Evolutionary conservation across 2,888 invertebrate genomes (phyloP).

Genomic region (Drosophila flavopinicola): DNA sequence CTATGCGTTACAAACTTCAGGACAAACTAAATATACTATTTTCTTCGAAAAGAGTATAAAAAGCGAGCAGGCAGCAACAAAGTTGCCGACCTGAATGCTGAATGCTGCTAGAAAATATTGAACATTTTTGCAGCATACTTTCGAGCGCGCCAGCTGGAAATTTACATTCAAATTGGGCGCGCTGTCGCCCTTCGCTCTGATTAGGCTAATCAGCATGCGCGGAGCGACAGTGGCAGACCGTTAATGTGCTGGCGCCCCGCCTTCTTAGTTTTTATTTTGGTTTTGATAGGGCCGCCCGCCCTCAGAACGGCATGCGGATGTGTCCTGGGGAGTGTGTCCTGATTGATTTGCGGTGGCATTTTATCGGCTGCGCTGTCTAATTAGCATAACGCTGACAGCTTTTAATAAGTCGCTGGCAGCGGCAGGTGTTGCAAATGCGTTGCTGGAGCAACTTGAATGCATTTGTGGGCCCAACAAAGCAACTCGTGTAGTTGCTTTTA

Average conservation of each 20-base stretch:
- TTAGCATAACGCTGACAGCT: slow-evolving; percentile 68
- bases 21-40: too few relatives aligned
- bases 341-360: slow-evolving; percentile 69
- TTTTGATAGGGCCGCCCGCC: not conserved
- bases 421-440: slow-evolving; percentile 61
- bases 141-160: slow-evolving; percentile 40
- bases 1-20: not conserved
- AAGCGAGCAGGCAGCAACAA: not conserved
- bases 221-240: slow-evolving; percentile 16
- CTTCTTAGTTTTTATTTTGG: slow-evolving; percentile 1
- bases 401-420: slow-evolving; percentile 58
- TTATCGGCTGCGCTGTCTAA: slow-evolving; percentile 49
- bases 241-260: slow-evolving; percentile 47
- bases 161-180: slow-evolving; percentile 67
- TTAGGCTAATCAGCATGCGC: slow-evolving; percentile 65
- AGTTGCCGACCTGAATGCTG: not conserved
- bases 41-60: too few relatives aligned
- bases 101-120: slow-evolving; percentile 10
- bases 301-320: not conserved
- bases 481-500: slow-evolving; percentile 69
- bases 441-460: slow-evolving; percentile 24
- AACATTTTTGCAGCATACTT: slow-evolving; percentile 38
- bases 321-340: slow-evolving; percentile 13
- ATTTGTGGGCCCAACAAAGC: slow-evolving; percentile 24
- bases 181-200: slow-evolving; percentile 45